Evolutionary conservation across 2,797 vertebrate species (phyloP).

Genomic region (Gastrophryne carolinensis): DNA sequence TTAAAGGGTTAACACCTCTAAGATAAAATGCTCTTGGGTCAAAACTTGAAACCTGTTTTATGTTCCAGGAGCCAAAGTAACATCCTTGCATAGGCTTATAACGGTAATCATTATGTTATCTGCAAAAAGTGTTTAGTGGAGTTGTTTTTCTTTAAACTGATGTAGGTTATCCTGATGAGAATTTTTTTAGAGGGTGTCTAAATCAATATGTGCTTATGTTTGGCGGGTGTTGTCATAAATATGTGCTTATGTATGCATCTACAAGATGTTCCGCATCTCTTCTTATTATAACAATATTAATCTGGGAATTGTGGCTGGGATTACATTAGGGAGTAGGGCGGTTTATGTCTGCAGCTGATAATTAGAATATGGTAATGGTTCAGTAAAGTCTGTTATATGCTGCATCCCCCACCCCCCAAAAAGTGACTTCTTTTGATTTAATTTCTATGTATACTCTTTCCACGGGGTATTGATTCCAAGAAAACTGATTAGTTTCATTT

Average conservation of each 20-base stretch:
- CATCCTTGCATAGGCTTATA: too few species aligned
- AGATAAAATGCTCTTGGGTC: too few species aligned
- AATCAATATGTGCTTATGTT: neutral
- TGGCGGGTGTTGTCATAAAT: neutral
- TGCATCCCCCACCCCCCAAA: slow-evolving; percentile 17
- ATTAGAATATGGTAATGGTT: slow-evolving; percentile 20
- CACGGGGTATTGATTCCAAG: slow-evolving; percentile 47
- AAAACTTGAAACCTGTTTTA: too few species aligned
- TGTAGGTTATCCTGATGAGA: neutral
- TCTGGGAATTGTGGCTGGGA: neutral
- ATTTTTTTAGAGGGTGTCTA: neutral
- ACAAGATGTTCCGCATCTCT: neutral
- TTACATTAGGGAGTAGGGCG: neutral
- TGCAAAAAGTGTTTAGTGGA: too few species aligned
- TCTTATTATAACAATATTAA: neutral
- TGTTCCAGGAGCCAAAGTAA: too few species aligned
- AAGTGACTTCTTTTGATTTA: slow-evolving; percentile 7
- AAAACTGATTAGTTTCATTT: slow-evolving; percentile 50
- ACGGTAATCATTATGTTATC: too few species aligned
- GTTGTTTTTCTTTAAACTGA: neutral
- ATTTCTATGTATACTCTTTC: slow-evolving; percentile 11
- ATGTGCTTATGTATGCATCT: neutral
- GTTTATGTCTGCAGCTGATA: neutral
- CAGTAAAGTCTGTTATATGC: slow-evolving; percentile 3
- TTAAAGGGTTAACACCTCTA: too few species aligned